phyloP scores from a whole-genome alignment of 2,113 vertebrate genomes.

The Hiodon alosoides region DNA sequence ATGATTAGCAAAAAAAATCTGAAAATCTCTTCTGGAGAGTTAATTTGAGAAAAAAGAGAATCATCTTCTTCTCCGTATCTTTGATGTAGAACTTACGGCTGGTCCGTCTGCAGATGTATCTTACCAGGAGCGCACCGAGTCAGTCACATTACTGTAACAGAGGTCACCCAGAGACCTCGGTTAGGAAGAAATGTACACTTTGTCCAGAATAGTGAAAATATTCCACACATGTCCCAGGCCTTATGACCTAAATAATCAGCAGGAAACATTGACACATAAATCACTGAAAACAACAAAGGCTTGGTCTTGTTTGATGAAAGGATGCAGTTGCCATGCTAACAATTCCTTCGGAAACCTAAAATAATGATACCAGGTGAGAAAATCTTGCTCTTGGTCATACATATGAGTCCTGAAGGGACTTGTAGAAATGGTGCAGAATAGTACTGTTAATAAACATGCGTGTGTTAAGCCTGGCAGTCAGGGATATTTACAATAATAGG shows the following conservation, averaged over 20 bases:
- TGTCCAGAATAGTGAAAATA: too few relatives aligned
- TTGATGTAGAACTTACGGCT: background rate
- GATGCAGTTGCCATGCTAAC: constrained; percentile 16
- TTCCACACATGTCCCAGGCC: too few relatives aligned
- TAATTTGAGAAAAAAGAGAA: background rate
- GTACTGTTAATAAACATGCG: background rate
- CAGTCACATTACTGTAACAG: too few relatives aligned
- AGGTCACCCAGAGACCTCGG: too few relatives aligned
- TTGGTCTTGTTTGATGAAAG: background rate
- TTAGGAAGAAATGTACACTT: too few relatives aligned
- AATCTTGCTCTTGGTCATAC: background rate
- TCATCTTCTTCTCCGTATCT: background rate
- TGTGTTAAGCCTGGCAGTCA: background rate
- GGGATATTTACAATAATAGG: background rate
- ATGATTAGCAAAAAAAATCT: constrained; percentile 41
- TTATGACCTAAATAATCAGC: background rate
- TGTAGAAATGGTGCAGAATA: background rate
- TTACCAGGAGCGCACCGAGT: background rate
- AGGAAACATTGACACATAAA: background rate
- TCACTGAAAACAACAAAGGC: background rate
- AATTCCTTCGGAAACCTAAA: background rate
- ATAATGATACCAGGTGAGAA: background rate
- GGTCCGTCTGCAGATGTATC: background rate
- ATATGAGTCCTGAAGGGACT: background rate
- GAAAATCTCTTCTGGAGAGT: constrained; percentile 14